Evolutionary conservation across 2,797 vertebrate genomes (phyloP), one percentile per base, ranked within the genome.

Genomic region (Brachyalestes nurse): DNA sequence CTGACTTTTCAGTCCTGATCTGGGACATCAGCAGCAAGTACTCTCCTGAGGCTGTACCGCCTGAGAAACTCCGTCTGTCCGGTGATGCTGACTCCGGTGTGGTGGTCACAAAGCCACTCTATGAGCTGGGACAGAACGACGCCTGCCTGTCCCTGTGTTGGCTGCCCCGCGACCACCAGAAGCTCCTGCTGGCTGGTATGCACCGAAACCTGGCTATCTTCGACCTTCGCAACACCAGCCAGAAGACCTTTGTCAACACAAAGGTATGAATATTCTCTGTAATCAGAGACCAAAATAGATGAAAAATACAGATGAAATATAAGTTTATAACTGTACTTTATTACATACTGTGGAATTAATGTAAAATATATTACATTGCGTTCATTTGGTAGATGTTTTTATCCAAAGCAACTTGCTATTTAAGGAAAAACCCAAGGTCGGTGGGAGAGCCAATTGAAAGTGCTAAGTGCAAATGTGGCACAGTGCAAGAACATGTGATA

Each of bases 11-110:
- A 0, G 97, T 99, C 0, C 92, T 99, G 34, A 97, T 99, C 73
- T 99, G 97, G 98, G 98, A 99, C 89, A 97, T 99, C 71, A 97
- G 97, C 88, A 97, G 96, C 89, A 99, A 97, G 88, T 97, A 96
- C 0, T 94, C 96, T 49, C 95, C 96, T 0, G 97, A 99, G 83
- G 89, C 92, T 6, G 92, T 96, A 2, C 86, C 95, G 0, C 77
- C 95, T 0, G 98, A 99, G 86, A 99, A 98, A 90, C 94, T 96
- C 4, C 96, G 97, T 38, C 95, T 98, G 45, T 89, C 96, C 0
- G 94, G 95, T n/a, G 98, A 99, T 78, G 81, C 90, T 0, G 98
- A 99, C 88, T 93, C 93, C 0, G 95, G 95, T 69, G 81, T 95
- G 8, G 95, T 98, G 14, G 96, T 99, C 83, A 98, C 97, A 1